Evolutionary conservation across 2,113 vertebrate species (phyloP), one percentile per base, ranked within the genome.

Genomic region (Sylvietta virens): DNA sequence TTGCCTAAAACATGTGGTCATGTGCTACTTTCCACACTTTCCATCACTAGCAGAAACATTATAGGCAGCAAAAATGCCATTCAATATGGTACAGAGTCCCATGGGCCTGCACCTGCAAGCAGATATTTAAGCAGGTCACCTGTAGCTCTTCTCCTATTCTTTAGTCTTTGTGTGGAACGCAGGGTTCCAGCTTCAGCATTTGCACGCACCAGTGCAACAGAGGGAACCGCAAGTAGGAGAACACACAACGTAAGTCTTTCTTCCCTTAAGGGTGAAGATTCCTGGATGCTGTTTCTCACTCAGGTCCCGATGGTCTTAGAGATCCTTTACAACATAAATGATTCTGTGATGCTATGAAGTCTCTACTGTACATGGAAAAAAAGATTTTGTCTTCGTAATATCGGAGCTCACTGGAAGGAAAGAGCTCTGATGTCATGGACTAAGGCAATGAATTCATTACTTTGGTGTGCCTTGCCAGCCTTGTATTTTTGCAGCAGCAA

Each of bases 41-140:
- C 71, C 33, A 70, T 54, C 22, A 3, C 58, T 33, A 74, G 23
- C 15, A 86, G 89, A 88, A 95, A 89, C 33, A 50, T 57, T 80
- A 86, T 17, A 81, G 64, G 80, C 54, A 94, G 44, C 31, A 92
- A 92, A 90, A 96, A 78, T 58, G 67, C 23, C 67, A 70, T 84
- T 91, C 61, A 88, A 31, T 79, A 90, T 51, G 66, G 33, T 26
- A 71, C 11, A 17, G 44, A 71, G 53, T 50, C 54, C 50, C 20
- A 3, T 10, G 45, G 39, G 40, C 58, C 45, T 86, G 57, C 44
- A 81, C 13, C 6, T 83, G 39, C 79, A 27, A 67, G 78, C 2
- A 86, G 42, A 90, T 61, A 79, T 48, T 82, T 82, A 54, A 71
- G 30, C 61, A 61, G 54, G 54, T 77, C 67, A 77, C 20, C n/a